These are phyloP conservation scores for Rafetus swinhoei DNA, from an alignment of 2,113 vertebrate species.

Conservation along the genomic window DNA sequence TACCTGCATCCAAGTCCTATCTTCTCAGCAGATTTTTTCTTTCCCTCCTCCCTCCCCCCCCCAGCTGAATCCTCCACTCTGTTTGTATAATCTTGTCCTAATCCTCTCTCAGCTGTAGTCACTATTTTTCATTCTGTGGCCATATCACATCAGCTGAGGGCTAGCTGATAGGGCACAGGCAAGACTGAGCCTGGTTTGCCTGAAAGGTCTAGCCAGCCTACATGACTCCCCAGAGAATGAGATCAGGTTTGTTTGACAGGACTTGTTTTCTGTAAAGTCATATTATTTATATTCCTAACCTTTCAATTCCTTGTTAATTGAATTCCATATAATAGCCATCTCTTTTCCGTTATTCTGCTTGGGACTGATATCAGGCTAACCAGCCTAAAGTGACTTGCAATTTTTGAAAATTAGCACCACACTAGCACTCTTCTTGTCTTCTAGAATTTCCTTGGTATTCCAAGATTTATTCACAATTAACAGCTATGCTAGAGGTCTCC, in stretches of 20 bases:
- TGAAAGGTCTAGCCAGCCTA: background rate
- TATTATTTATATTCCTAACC: background rate
- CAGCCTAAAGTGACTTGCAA: background rate
- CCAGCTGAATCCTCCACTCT: background rate
- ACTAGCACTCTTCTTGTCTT: background rate
- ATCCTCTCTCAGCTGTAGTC: background rate
- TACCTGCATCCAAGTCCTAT: background rate
- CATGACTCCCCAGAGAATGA: background rate
- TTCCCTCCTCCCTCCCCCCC: too few species aligned
- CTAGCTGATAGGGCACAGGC: background rate
- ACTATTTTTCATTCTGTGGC: background rate
- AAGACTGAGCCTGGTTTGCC: background rate
- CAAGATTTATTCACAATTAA: background rate
- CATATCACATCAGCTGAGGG: background rate
- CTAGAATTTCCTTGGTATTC: background rate
- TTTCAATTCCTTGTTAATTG: background rate
- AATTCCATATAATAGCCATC: background rate
- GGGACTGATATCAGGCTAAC: background rate
- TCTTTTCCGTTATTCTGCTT: background rate
- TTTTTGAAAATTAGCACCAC: background rate
- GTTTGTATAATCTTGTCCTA: background rate
- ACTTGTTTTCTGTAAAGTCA: background rate
- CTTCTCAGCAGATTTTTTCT: background rate
- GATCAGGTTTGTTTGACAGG: background rate
- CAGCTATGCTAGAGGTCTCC: background rate